Percentiles rank a stretch among this genome's conserved stretches.
These are phyloP conservation scores for Eufriesea mexicana DNA, from an alignment of 1,140 invertebrate species.

Conservation along the genomic window DNA sequence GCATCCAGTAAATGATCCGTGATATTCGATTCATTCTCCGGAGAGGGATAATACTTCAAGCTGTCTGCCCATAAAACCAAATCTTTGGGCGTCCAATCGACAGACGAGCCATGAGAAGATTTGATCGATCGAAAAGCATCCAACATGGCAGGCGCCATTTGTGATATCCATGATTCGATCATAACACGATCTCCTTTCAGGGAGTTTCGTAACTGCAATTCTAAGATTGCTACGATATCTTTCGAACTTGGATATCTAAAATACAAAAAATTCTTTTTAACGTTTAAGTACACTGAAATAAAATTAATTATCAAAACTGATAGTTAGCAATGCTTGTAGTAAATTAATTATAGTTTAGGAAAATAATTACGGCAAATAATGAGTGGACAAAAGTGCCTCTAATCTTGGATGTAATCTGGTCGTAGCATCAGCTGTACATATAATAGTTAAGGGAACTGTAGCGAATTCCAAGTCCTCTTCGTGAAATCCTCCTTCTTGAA, in stretches of 20 bases:
- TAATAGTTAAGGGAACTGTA: conserved; percentile 73
- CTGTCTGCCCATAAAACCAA: conserved; percentile 73
- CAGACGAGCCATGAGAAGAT: conserved; percentile 61
- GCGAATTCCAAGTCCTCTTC: conserved; percentile 80
- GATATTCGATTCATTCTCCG: conserved; percentile 67
- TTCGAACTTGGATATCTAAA: conserved; percentile 64
- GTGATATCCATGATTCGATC: conserved; percentile 71
- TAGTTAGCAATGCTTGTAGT: background rate
- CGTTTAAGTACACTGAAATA: background rate
- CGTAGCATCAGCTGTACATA: conserved; percentile 74
- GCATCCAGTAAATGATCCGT: conserved; percentile 71
- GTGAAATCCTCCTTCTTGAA: conserved; percentile 79
- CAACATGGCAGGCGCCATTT: conserved; percentile 68
- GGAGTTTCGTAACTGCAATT: conserved; percentile 72
- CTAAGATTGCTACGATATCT: conserved; percentile 71
- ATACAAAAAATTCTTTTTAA: background rate
- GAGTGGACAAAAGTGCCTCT: conserved; percentile 72
- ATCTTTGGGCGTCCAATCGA: conserved; percentile 71
- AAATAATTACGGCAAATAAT: conserved; percentile 71
- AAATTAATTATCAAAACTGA: background rate
- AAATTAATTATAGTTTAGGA: background rate
- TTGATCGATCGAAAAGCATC: conserved; percentile 67
- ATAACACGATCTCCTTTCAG: conserved; percentile 63
- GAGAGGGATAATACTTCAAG: conserved; percentile 72
- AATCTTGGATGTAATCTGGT: conserved; percentile 78